Evolutionary conservation across 2,797 vertebrate species (phyloP).

Genomic region (Darevskia mixta): DNA sequence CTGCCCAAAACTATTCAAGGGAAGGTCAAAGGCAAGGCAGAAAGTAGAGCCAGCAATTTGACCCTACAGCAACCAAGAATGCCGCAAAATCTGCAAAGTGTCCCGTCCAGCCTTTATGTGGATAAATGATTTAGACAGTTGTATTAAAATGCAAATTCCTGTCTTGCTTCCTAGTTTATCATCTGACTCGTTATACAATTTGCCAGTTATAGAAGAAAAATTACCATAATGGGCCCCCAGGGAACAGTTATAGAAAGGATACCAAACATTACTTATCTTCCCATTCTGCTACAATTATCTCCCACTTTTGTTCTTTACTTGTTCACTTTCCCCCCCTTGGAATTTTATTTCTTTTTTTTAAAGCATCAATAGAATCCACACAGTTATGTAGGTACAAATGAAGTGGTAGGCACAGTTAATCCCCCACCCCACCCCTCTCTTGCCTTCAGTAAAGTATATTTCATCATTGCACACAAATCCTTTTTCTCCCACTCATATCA

Average conservation of each 20-base stretch:
- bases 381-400: conserved; percentile 5
- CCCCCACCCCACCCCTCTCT: fast-evolving
- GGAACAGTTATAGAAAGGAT: conserved; percentile 80
- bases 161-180: conserved; percentile 89
- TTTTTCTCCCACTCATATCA: conserved; percentile 4
- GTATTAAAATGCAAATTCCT: conserved; percentile 95
- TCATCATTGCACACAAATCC: neutral
- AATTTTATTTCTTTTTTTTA: neutral
- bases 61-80: fast-evolving
- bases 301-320: conserved; percentile 69
- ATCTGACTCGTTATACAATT: conserved; percentile 83
- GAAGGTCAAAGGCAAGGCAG: fast-evolving
- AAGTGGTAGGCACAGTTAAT: neutral
- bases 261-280: conserved; percentile 79
- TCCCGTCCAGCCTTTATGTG: conserved; percentile 62
- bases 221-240: conserved; percentile 87
- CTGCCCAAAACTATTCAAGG: neutral
- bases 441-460: neutral
- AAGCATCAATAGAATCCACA: conserved; percentile 52
- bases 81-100: conserved; percentile 3
- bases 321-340: conserved; percentile 7
- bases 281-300: conserved; percentile 78
- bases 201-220: conserved; percentile 87
- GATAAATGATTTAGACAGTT: conserved; percentile 85
- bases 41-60: fast-evolving